phyloP scores from a whole-genome alignment of 2,888 invertebrate species.

The Steinernema hermaphroditum region DNA sequence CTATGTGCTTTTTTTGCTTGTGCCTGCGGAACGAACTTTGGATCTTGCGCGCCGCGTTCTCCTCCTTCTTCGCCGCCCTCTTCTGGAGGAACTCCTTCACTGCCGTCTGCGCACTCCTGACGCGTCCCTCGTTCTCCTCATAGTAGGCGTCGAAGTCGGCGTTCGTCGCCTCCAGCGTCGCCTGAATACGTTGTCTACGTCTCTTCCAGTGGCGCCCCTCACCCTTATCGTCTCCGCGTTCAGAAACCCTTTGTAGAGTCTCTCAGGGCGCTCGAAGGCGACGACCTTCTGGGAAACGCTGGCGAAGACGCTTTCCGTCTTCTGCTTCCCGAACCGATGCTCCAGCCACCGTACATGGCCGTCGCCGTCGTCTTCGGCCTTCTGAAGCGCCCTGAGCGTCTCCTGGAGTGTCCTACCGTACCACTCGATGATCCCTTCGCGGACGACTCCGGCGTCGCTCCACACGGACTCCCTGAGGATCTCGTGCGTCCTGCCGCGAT shows the following conservation, averaged over 20 bases:
- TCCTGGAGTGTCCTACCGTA: conserved; percentile 26
- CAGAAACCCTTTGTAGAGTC: conserved; percentile 15
- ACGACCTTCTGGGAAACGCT: not conserved
- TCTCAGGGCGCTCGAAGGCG: conserved; percentile 19
- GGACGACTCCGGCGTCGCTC: conserved; percentile 26
- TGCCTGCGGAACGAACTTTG: conserved; percentile 48
- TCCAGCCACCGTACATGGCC: not conserved
- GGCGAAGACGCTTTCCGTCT: not conserved
- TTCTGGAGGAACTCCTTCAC: conserved; percentile 39
- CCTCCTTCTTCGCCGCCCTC: conserved; percentile 34
- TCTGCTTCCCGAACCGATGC: not conserved
- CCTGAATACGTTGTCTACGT: not conserved
- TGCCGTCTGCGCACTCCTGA: conserved; percentile 41
- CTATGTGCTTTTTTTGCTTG: conserved; percentile 42
- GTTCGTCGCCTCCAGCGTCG: conserved; percentile 13
- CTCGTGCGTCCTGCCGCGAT: conserved; percentile 22
- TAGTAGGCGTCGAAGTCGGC: conserved; percentile 33
- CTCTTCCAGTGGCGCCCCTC: not conserved
- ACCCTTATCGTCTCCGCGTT: conserved; percentile 30
- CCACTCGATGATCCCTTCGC: conserved; percentile 26
- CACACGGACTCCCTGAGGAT: conserved; percentile 30
- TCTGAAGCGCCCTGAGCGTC: not conserved
- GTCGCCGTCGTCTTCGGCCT: not conserved
- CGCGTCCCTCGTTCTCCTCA: conserved; percentile 41
- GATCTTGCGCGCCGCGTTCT: conserved; percentile 48